Conservation (phyloP, 2,888 invertebrate genomes). For the Phorcus lineatus region DNA sequence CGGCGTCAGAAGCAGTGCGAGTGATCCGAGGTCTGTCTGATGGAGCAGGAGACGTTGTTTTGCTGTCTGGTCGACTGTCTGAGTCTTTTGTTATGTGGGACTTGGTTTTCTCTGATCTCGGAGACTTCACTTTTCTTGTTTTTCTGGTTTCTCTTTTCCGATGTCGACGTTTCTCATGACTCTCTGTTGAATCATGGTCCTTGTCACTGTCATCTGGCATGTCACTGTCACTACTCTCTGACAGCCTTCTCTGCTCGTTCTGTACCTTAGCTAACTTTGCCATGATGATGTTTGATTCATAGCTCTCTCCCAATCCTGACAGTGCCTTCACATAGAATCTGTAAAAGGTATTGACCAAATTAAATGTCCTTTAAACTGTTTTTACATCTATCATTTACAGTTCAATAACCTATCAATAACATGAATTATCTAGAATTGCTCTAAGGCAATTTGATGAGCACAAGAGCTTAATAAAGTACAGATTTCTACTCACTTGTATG, state of each 20-base stretch:
- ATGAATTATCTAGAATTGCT: background rate
- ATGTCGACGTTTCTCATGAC: conserved; percentile 49
- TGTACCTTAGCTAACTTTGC: conserved; percentile 52
- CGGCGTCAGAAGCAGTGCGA: conserved; percentile 13
- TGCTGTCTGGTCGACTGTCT: background rate
- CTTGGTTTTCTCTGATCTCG: conserved; percentile 43
- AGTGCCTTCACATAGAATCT: conserved; percentile 70
- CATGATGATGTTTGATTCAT: conserved; percentile 67
- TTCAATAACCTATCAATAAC: no score
- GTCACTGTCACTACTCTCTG: conserved; percentile 57
- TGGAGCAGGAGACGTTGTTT: background rate
- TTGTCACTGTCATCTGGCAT: conserved; percentile 60
- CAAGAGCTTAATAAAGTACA: no score
- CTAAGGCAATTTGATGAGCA: background rate
- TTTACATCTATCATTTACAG: no score
- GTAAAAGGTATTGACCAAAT: conserved; percentile 26
- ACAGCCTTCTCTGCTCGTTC: conserved; percentile 37
- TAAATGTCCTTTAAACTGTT: no score
- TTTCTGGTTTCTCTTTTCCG: conserved; percentile 43
- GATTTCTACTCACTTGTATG: conserved; percentile 64
- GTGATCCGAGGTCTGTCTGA: conserved; percentile 37
- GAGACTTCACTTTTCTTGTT: conserved; percentile 46
- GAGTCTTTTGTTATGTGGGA: conserved; percentile 36
- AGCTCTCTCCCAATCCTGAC: conserved; percentile 70
- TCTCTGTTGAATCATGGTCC: conserved; percentile 54